Evolutionary conservation across 2,888 invertebrate genomes (phyloP).

Genomic region (Hyalella azteca): DNA sequence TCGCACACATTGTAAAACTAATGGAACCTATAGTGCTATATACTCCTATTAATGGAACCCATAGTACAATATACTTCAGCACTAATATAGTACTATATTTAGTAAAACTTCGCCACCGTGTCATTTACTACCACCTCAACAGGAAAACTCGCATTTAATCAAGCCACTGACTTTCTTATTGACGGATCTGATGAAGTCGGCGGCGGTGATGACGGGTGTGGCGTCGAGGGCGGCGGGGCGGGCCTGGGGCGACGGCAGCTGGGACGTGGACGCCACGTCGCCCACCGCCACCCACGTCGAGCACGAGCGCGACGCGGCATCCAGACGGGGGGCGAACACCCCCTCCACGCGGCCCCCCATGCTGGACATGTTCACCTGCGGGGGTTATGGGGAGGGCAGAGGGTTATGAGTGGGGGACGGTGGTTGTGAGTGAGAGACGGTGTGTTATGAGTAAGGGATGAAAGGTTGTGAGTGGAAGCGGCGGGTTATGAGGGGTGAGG

Average conservation of each 20-base stretch:
- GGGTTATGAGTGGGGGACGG: background rate
- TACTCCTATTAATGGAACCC: too few relatives aligned
- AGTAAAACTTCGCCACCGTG: too few relatives aligned
- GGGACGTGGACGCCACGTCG: constrained; percentile 76
- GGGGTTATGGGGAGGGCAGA: constrained; percentile 10
- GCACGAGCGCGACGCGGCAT: constrained; percentile 74
- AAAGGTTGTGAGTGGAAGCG: too few relatives aligned
- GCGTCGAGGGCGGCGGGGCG: constrained; percentile 62
- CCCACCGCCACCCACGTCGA: constrained; percentile 89
- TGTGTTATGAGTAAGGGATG: too few relatives aligned
- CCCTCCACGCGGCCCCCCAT: constrained; percentile 49
- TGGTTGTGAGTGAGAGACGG: too few relatives aligned
- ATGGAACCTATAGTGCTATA: too few relatives aligned
- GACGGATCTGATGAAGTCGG: constrained; percentile 75
- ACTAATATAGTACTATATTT: too few relatives aligned
- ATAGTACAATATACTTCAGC: too few relatives aligned
- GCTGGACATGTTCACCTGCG: constrained; percentile 48
- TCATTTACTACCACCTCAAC: too few relatives aligned
- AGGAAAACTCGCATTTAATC: background rate
- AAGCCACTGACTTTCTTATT: constrained; percentile 74
- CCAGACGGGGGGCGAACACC: constrained; percentile 67
- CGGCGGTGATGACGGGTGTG: constrained; percentile 67
- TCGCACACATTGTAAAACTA: too few relatives aligned
- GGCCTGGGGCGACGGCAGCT: constrained; percentile 80
- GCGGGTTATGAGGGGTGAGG: too few relatives aligned